Evolutionary conservation across 2,113 vertebrate species (phyloP), one percentile per base, ranked within the genome.

Genomic region (Acanthochromis polyacanthus): DNA sequence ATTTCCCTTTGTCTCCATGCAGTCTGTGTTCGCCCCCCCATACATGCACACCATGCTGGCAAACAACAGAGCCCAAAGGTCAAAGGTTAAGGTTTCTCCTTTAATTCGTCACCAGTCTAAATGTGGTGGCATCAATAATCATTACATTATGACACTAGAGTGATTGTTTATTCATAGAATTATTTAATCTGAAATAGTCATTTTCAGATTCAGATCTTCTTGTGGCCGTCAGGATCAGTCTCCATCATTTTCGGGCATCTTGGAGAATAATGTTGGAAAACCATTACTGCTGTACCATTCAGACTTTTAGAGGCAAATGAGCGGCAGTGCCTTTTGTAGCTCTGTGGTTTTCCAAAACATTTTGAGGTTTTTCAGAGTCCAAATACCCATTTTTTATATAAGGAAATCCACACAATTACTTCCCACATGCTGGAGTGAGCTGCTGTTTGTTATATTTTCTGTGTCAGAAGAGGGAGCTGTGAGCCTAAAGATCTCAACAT

Each of bases 401-500:
- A 43, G n/a, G 7, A 51, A 20, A 20, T 20, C 19, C 9, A 19
- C 19, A n/a, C 17, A 6, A 20, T n/a, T 51, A 15, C 52, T 3
- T 57, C 52, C 30, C 38, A 63, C 12, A 22, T 23, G 19, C 51
- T n/a, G 28, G 12, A 58, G 51, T 23, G 25, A 80, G 43, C 50
- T 10, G 4, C 40, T 67, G 6, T 45, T 14, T 28, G 65, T 66
- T 3, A 50, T 66, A 58, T 59, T 80, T 81, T 77, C 67, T 81
- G 51, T n/a, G 82, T 89, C 92, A 92, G 80, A 85, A 91, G 90
- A 84, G 90, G 92, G 92, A 87, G 91, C 89, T 91, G 38, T 84
- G 16, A 60, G 63, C 69, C 86, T 59, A 90, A 66, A 63, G 19
- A 82, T 78, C 40, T 78, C 52, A 64, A 50, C 16, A 22, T 15